A percentile compares a stretch with the other conserved stretches of the same genome.
These are phyloP conservation scores for Platichthys flesus DNA, from an alignment of 2,113 vertebrate species.

Conservation along the genomic window DNA sequence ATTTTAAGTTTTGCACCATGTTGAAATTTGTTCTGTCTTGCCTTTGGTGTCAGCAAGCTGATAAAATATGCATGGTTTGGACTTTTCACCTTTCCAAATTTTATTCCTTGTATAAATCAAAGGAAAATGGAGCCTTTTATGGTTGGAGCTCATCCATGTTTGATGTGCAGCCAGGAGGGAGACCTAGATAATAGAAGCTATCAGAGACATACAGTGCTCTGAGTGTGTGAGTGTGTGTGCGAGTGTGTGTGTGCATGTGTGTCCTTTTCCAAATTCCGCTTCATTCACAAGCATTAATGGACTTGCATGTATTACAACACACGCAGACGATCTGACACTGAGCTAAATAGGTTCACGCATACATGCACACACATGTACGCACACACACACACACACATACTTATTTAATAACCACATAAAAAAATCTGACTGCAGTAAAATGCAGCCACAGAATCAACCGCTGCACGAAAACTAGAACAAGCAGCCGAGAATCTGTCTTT, in stretches of 20 bases:
- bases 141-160: slow-evolving; percentile 81
- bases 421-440: slow-evolving; percentile 30
- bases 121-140: slow-evolving; percentile 81
- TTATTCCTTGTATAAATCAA: slow-evolving; percentile 82
- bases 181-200: slow-evolving; percentile 80
- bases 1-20: slow-evolving; percentile 69
- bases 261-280: slow-evolving; percentile 46
- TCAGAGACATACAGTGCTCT: slow-evolving; percentile 66
- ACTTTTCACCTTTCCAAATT: slow-evolving; percentile 80
- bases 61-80: slow-evolving; percentile 79
- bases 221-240: slow-evolving; percentile 25
- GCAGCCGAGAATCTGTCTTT: not conserved
- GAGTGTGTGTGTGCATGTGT: not conserved
- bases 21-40: slow-evolving; percentile 72
- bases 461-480: slow-evolving; percentile 41
- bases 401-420: slow-evolving; percentile 23
- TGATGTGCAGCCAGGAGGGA: slow-evolving; percentile 82
- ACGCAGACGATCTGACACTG: slow-evolving; percentile 50
- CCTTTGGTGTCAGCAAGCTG: slow-evolving; percentile 74
- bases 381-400: not conserved
- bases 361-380: slow-evolving; percentile 13
- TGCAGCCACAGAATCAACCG: slow-evolving; percentile 15
- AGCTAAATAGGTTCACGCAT: slow-evolving; percentile 42
- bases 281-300: slow-evolving; percentile 62
- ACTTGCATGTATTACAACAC: slow-evolving; percentile 56